Evolutionary conservation across 2,797 vertebrate genomes (phyloP), one percentile per base, ranked within the genome.

Genomic region (Falco concolor): DNA sequence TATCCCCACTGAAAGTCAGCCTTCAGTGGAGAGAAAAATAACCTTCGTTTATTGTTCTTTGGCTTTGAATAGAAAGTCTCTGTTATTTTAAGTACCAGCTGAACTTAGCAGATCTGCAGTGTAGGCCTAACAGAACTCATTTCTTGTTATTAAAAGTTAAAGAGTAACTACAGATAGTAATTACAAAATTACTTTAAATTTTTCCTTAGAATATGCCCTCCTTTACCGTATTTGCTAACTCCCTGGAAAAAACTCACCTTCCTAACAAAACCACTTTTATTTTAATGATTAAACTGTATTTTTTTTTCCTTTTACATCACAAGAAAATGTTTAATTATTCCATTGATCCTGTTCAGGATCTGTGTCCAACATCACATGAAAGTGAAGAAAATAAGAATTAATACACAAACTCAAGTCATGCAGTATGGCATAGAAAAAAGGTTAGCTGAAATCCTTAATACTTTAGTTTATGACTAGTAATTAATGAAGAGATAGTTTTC

Each of bases 171-270:
- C 34, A 90, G 14, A 69, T 30, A 63, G 15, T 70, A 74, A 79
- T 70, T 75, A 56, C 12, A 75, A 79, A 90, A 72, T 63, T 0
- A 59, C 49, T 86, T 93, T 17, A 68, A 57, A 68, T 60, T 79
- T 72, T 11, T 83, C 25, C 11, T 54, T 63, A 50, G 44, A 85
- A 86, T 89, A 52, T 60, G 23, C 1, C 52, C 38, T 89, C 25
- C 9, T 24, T 74, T 87, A 44, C 4, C 13, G 40, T 28, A 57
- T 53, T 57, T 89, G 4, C 36, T 82, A 61, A 69, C 12, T 2
- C 2, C 3, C 5, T 3, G 1, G 1, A 15, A 44, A 81, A 44
- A 23, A 4, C 38, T 10, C 21, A 3, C 6, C 2, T 4, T 4
- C 3, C 4, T 4, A 47, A 86, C 20, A 64, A 52, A 81, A 77